Conservation (phyloP, 2,888 invertebrate species). For the Polydrusus cervinus region DNA sequence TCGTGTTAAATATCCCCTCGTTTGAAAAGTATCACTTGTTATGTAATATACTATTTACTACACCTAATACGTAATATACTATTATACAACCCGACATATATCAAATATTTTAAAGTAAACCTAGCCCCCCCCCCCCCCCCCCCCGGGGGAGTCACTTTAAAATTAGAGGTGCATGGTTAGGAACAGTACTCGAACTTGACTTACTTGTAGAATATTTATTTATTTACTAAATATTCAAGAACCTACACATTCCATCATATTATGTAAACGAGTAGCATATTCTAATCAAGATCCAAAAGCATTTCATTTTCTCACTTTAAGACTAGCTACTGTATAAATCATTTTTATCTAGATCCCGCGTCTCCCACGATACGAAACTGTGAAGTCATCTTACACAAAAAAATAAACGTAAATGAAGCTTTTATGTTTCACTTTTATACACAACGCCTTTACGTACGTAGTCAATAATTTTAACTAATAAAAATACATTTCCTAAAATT, state of each 20-base stretch:
- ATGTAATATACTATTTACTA: no score
- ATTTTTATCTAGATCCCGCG: conserved; percentile 25
- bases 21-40: no score
- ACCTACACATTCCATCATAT: neutral
- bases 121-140: no score
- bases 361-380: conserved; percentile 15
- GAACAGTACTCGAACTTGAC: no score
- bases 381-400: conserved; percentile 16
- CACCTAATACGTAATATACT: no score
- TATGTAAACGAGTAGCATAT: neutral
- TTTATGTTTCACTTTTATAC: conserved; percentile 6
- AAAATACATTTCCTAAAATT: conserved; percentile 9
- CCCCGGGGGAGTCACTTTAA: no score
- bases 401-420: conserved; percentile 6
- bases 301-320: conserved; percentile 18
- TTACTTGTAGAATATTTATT: no score
- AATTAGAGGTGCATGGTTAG: no score
- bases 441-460: neutral
- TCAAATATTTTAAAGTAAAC: no score
- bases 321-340: conserved; percentile 12
- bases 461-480: conserved; percentile 3
- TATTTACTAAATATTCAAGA: no score
- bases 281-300: conserved; percentile 11
- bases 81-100: no score
- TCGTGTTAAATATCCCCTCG: no score